phyloP scores from a whole-genome alignment of 2,888 invertebrate genomes.

The Ischnus inquisitorius region DNA sequence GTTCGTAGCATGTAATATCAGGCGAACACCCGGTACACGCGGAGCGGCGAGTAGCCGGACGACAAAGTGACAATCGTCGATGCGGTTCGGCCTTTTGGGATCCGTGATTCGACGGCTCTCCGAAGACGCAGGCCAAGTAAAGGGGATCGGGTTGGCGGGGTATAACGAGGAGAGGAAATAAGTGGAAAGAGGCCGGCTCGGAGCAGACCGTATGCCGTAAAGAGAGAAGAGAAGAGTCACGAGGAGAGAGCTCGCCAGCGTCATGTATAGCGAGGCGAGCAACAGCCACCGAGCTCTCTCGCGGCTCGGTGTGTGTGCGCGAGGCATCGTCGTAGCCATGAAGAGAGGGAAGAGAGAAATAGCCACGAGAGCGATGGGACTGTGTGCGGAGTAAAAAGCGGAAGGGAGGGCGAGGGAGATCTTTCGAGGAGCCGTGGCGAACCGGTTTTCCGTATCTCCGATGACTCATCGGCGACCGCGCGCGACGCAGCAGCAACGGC shows the following conservation, averaged over 20 bases:
- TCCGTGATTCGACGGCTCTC: constrained; percentile 69
- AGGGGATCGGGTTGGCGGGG: background rate
- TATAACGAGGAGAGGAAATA: constrained; percentile 32
- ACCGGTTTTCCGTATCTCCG: constrained; percentile 85
- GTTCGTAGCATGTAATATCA: constrained; percentile 18
- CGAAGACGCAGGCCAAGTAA: constrained; percentile 62
- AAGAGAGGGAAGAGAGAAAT: constrained; percentile 81
- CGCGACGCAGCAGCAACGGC: constrained; percentile 64
- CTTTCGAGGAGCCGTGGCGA: constrained; percentile 75
- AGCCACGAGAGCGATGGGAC: constrained; percentile 35
- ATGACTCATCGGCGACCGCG: constrained; percentile 82
- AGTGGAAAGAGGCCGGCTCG: constrained; percentile 29
- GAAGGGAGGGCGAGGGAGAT: constrained; percentile 56
- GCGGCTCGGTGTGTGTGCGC: background rate
- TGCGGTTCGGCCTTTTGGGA: constrained; percentile 69
- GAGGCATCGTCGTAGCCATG: background rate
- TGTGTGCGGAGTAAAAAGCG: constrained; percentile 62
- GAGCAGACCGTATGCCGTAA: background rate
- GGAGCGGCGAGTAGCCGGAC: constrained; percentile 58
- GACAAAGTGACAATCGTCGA: constrained; percentile 79
- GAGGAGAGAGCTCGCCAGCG: constrained; percentile 20
- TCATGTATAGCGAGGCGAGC: background rate
- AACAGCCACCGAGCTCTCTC: no score
- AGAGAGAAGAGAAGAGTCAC: constrained; percentile 39
- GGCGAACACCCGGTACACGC: constrained; percentile 66